Conservation (phyloP, 2,888 invertebrate genomes). For the Eupithecia abbreviata region DNA sequence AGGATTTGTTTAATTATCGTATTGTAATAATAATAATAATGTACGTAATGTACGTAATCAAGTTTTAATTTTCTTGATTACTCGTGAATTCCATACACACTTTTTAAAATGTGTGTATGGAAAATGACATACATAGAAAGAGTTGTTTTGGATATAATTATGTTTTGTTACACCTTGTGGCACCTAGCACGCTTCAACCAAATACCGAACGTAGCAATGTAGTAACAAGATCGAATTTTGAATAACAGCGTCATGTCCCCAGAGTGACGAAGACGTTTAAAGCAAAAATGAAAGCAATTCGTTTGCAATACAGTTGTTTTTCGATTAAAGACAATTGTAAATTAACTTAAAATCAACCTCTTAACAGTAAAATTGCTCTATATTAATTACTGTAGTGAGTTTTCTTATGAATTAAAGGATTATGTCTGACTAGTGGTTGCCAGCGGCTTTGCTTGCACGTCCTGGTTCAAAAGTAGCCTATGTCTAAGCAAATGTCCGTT, state of each 20-base stretch:
- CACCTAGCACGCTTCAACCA: neutral
- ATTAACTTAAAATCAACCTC: slow-evolving; percentile 26
- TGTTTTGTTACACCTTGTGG: neutral
- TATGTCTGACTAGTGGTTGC: neutral
- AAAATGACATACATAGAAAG: neutral
- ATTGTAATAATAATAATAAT: too few relatives aligned
- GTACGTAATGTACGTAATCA: too few relatives aligned
- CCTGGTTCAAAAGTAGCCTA: too few relatives aligned
- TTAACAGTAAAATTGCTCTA: slow-evolving; percentile 26
- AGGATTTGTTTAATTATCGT: too few relatives aligned
- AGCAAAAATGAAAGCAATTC: slow-evolving; percentile 15
- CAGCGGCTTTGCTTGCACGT: too few relatives aligned
- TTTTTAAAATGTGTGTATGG: neutral
- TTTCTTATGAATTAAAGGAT: slow-evolving; percentile 18
- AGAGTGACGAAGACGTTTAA: neutral
- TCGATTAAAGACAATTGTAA: neutral
- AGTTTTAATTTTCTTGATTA: too few relatives aligned
- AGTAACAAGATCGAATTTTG: slow-evolving; percentile 14
- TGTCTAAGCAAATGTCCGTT: too few relatives aligned
- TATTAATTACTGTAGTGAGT: slow-evolving; percentile 23
- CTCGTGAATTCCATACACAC: neutral
- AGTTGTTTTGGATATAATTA: neutral
- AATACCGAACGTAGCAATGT: neutral
- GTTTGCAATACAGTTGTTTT: slow-evolving; percentile 11
- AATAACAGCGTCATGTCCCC: neutral